Evolutionary conservation across 2,888 invertebrate genomes (phyloP), one percentile per base, ranked within the genome.

Genomic region (Eilema caniola): DNA sequence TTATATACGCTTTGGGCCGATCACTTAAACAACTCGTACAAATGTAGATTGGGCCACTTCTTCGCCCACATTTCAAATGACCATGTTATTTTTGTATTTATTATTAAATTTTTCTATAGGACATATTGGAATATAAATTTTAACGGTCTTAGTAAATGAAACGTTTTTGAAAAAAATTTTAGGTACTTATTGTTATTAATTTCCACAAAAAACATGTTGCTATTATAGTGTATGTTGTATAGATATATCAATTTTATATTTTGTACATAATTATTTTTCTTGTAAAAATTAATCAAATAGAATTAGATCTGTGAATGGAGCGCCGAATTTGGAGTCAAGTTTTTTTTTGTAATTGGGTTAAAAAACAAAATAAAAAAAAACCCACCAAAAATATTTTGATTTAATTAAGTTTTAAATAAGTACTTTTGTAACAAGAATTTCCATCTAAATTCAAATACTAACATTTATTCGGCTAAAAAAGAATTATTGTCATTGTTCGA

Each of bases 231-330:
- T 89, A 90, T 88, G 88, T 92, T 93, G 91, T 91, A 91, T 89
- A 92, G 90, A 89, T 90, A 92, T 92, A 92, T 93, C 92, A 91
- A 92, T 92, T 93, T 93, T 91, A 92, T 94, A 93, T 93, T 93
- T 92, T 94, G 91, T 94, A 93, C 92, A 92, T 92, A 92, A 92
- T 92, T 91, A 82, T 91, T 92, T 90, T 92, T 90, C 89, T 90
- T 94, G 91, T 93, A 92, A 90, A 93, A 93, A 92, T 88, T 90
- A 92, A 92, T 92, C 89, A 92, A 88, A 91, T 93, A 93, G 89
- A 88, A 85, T 90, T 91, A 92, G 90, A 93, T 91, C 91, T 92
- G 90, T 89, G 89, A 83, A 88, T 87, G 85, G 88, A 86, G 80
- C 83, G 84, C 83, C 77, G 74, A 78, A 25, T 78, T 79, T 75